Conservation (phyloP, 2,888 invertebrate species). For the Herminia tarsipennalis region DNA sequence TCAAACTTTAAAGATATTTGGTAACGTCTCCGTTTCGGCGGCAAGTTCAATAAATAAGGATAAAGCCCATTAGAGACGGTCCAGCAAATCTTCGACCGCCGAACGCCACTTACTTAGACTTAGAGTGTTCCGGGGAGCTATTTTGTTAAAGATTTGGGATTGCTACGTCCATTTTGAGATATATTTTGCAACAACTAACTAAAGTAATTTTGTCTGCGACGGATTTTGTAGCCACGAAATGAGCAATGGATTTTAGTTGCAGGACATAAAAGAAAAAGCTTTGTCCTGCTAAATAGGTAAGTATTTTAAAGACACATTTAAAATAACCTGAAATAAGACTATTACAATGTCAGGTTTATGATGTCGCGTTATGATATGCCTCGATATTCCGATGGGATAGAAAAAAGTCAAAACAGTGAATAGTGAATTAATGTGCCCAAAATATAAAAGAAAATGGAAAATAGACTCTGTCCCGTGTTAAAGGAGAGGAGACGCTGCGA, state of each 20-base stretch:
- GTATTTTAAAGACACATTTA: too few relatives aligned
- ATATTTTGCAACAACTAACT: constrained; percentile 55
- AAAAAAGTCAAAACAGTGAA: too few relatives aligned
- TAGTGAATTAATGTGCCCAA: too few relatives aligned
- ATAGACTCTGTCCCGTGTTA: too few relatives aligned
- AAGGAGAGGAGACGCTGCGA: too few relatives aligned
- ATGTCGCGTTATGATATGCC: too few relatives aligned
- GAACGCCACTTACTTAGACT: constrained; percentile 86
- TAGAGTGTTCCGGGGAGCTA: constrained; percentile 79
- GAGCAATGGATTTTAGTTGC: not conserved
- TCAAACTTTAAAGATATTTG: constrained; percentile 69
- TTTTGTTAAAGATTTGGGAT: constrained; percentile 83
- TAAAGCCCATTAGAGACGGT: constrained; percentile 84
- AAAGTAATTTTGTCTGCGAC: constrained; percentile 34
- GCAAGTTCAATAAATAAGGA: constrained; percentile 83
- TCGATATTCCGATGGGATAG: too few relatives aligned
- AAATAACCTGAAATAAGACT: too few relatives aligned
- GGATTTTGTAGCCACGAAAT: constrained; percentile 19
- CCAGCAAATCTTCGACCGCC: constrained; percentile 84
- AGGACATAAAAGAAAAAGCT: too few relatives aligned
- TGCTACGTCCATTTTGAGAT: constrained; percentile 73
- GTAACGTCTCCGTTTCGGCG: constrained; percentile 64
- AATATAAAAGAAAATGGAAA: too few relatives aligned
- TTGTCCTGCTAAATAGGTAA: too few relatives aligned
- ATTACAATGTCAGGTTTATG: too few relatives aligned